Evolutionary conservation across 2,888 invertebrate species (phyloP).

Genomic region (Mellilla xanthometata): DNA sequence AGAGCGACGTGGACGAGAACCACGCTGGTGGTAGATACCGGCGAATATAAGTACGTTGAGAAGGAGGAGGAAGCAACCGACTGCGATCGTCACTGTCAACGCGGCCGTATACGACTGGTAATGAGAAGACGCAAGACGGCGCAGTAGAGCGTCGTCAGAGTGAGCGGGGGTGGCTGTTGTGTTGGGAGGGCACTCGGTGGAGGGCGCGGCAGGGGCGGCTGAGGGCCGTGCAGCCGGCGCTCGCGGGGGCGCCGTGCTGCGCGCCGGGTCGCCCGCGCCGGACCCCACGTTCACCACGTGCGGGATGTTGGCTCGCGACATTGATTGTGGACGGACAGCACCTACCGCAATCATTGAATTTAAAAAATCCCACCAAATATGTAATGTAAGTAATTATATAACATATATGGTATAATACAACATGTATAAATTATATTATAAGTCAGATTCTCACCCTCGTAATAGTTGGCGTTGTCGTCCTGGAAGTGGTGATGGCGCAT

Average conservation of each 20-base stretch:
- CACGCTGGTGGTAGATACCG: conserved; percentile 93
- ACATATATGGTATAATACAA: too few species aligned
- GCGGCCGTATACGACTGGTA: conserved; percentile 95
- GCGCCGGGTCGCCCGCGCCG: conserved; percentile 49
- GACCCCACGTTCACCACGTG: conserved; percentile 73
- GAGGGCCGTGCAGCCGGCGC: conserved; percentile 67
- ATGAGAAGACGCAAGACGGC: conserved; percentile 90
- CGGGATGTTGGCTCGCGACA: conserved; percentile 85
- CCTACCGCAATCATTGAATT: conserved; percentile 66
- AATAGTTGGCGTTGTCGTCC: conserved; percentile 90
- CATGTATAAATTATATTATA: too few species aligned
- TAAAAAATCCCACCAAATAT: too few species aligned
- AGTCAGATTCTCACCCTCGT: conserved; percentile 84
- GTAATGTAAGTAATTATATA: too few species aligned
- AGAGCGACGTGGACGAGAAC: conserved; percentile 86
- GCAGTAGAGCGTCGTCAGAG: conserved; percentile 86
- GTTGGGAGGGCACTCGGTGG: conserved; percentile 90
- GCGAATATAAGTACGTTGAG: conserved; percentile 94
- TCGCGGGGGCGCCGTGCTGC: conserved; percentile 69
- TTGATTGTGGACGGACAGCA: conserved; percentile 88
- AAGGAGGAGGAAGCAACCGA: conserved; percentile 91
- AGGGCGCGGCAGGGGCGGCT: conserved; percentile 73
- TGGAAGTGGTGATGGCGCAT: conserved; percentile 95
- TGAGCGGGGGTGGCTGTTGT: conserved; percentile 67
- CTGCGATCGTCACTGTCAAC: conserved; percentile 92